Conservation (phyloP, 2,113 vertebrate genomes). For the Ovibos moschatus region DNA sequence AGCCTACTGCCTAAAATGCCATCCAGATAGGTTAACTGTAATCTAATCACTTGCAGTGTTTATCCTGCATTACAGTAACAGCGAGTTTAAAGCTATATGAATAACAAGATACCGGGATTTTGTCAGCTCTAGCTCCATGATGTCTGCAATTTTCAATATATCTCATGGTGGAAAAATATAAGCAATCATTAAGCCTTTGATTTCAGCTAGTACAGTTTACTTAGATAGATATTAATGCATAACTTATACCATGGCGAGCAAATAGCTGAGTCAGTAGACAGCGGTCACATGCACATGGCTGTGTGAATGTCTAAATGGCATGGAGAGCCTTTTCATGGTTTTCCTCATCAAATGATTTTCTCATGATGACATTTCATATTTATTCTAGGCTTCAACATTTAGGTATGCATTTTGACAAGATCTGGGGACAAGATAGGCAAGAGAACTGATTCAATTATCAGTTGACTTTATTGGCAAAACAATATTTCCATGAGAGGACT, state of each 20-base stretch:
- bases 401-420: background rate
- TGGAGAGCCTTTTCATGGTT: background rate
- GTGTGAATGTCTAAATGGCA: background rate
- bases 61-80: slow-evolving; percentile 69
- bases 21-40: slow-evolving; percentile 76
- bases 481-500: background rate
- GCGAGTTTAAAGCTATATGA: slow-evolving; percentile 73
- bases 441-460: background rate
- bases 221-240: slow-evolving; percentile 49
- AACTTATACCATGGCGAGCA: background rate
- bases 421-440: background rate
- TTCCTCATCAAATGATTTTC: background rate
- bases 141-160: slow-evolving; percentile 79
- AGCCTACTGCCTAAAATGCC: slow-evolving; percentile 71
- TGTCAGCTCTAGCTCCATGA: slow-evolving; percentile 75
- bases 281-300: background rate
- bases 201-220: slow-evolving; percentile 56
- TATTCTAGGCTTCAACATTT: background rate
- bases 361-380: background rate
- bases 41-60: slow-evolving; percentile 77
- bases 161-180: slow-evolving; percentile 76
- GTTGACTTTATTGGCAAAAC: background rate
- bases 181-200: slow-evolving; percentile 74
- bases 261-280: background rate
- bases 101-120: slow-evolving; percentile 80